A percentile compares a stretch with the other conserved stretches of the same genome.
Conservation (phyloP, 2,113 vertebrate genomes). For the Sterrhoptilus dennistouni region DNA sequence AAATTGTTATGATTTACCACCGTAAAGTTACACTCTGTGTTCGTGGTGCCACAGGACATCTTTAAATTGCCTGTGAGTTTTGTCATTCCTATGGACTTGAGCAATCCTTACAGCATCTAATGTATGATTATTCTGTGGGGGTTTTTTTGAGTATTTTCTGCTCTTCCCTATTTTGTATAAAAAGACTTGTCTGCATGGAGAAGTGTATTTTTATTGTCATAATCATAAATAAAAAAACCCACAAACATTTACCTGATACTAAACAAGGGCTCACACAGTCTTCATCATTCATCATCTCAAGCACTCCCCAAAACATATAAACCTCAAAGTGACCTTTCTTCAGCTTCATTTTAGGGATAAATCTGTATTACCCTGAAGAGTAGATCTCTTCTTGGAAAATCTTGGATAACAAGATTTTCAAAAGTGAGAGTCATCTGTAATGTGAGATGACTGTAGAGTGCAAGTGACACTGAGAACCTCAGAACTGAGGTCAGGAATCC, state of each 20-base stretch:
- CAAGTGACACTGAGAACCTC: not conserved
- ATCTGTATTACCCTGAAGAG: not conserved
- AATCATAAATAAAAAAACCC: not conserved
- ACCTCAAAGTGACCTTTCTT: not conserved
- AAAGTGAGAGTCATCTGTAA: not conserved
- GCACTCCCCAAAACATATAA: not conserved
- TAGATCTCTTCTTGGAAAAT: not conserved
- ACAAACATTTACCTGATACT: not conserved
- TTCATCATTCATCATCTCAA: not conserved
- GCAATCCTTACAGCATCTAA: not conserved
- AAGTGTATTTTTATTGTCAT: not conserved
- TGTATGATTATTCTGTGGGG: not conserved
- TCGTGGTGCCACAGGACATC: not conserved
- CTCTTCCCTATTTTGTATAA: not conserved
- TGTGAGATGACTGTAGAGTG: not conserved
- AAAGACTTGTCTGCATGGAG: not conserved
- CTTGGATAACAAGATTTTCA: not conserved
- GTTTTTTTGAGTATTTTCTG: not conserved
- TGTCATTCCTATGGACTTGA: not conserved
- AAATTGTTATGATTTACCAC: not conserved
- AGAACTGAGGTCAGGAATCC: not conserved
- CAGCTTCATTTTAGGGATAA: not conserved
- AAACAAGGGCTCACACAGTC: not conserved
- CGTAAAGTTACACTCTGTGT: not conserved
- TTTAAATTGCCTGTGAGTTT: not conserved